Conservation (phyloP, 2,113 vertebrate genomes). For the Orycteropus afer region DNA sequence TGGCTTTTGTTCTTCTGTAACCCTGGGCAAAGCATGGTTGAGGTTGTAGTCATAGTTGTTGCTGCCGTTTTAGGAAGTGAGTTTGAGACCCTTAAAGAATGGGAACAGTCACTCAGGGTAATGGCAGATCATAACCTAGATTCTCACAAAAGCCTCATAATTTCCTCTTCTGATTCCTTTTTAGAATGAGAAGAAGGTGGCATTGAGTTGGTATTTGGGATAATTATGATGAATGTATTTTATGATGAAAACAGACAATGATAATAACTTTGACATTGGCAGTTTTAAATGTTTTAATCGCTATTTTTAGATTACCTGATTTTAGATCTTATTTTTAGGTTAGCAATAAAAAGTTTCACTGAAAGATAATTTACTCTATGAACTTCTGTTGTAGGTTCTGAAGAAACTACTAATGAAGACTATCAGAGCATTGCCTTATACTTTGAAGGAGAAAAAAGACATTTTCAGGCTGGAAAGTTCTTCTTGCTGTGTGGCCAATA, state of each 20-base stretch:
- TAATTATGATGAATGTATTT: neutral
- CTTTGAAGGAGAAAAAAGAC: constrained; percentile 97
- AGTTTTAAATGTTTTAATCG: neutral
- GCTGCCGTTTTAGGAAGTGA: constrained; percentile 5
- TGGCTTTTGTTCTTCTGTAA: neutral
- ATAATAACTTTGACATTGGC: neutral
- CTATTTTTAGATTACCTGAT: neutral
- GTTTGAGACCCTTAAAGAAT: neutral
- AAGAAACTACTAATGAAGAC: constrained; percentile 92
- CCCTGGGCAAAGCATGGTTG: neutral
- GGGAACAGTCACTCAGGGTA: neutral
- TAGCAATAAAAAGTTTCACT: constrained; percentile 3
- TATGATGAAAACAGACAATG: constrained; percentile 12
- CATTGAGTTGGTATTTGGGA: neutral
- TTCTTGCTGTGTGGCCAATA: constrained; percentile 96
- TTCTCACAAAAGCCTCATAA: neutral
- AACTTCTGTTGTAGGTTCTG: constrained; percentile 88
- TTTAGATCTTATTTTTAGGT: neutral
- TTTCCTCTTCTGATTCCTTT: neutral
- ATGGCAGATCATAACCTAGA: neutral
- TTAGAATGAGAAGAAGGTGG: neutral
- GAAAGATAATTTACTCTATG: neutral
- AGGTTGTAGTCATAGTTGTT: neutral
- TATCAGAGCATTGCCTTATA: constrained; percentile 98
- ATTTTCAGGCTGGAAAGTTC: constrained; percentile 97